Percentiles rank a stretch among this genome's conserved stretches.
These are phyloP conservation scores for Myripristis murdjan DNA, from an alignment of 2,797 vertebrate genomes.

Conservation along the genomic window DNA sequence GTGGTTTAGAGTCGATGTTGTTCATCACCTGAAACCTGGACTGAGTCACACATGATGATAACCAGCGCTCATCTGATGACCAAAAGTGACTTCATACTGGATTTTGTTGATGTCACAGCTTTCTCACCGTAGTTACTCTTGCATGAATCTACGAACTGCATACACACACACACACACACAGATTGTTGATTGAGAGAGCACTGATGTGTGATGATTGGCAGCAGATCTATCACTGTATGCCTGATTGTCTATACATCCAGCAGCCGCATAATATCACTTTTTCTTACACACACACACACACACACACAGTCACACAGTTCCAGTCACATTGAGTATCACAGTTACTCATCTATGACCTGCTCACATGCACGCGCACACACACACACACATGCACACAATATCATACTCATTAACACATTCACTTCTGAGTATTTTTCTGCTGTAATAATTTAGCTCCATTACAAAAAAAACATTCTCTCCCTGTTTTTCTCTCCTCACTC, in stretches of 20 bases:
- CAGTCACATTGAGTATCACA: too few relatives aligned
- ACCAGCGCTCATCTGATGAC: conserved; percentile 40
- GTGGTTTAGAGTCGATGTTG: not conserved
- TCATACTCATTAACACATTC: conserved; percentile 1
- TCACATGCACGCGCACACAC: conserved; percentile 23
- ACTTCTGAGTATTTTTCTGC: conserved; percentile 2
- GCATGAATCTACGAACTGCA: conserved; percentile 58
- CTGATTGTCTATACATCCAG: conserved; percentile 49
- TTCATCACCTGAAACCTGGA: conserved; percentile 38
- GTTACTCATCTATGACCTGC: too few relatives aligned
- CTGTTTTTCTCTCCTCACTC: conserved; percentile 1
- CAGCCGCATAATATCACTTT: conserved; percentile 12
- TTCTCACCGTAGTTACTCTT: conserved; percentile 34
- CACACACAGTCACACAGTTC: too few relatives aligned
- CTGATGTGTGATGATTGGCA: conserved; percentile 53
- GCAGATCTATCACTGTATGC: conserved; percentile 14
- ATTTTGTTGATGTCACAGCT: conserved; percentile 37
- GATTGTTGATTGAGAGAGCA: conserved; percentile 13
- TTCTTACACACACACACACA: not conserved
- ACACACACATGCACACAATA: not conserved
- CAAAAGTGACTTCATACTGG: conserved; percentile 34
- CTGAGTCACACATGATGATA: not conserved
- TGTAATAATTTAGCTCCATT: conserved; percentile 34
- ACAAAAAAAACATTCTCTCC: conserved; percentile 39
- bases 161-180: not conserved